Evolutionary conservation across 2,797 vertebrate species (phyloP), one percentile per base, ranked within the genome.

Genomic region (Schizopygopsis pylzovi): DNA sequence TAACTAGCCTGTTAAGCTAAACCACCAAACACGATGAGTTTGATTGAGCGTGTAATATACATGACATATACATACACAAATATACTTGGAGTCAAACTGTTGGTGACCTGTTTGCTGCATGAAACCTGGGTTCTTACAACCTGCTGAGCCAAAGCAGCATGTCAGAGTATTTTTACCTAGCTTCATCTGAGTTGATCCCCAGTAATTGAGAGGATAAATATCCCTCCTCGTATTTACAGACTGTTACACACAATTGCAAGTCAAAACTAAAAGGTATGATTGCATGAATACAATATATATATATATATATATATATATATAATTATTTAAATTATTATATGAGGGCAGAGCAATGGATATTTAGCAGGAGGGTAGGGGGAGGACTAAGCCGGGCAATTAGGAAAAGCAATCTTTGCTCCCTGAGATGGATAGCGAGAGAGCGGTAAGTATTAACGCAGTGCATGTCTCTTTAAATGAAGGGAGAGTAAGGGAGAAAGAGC

Each of bases 181-280:
- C 91, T 87, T 88, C 90, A 86, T 91, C 85, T 87, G 91, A 93
- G 93, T 88, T 90, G 87, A 91, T 92, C 92, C 88, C 78, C 90
- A 88, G 89, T 92, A 93, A 94, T 87, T 94, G 92, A 92, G 91
- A 84, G 82, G 91, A 90, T 90, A 86, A 92, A 92, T 88, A 92
- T 88, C 76, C 56, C 20, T 70, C 47, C 85, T 78, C 25, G 16
- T 43, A 43, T 52, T 68, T 41, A 77, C 25, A 59, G 54, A 76
- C 12, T 49, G 45, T 52, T 41, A 70, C 45, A 83, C 63, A 73
- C 83, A 83, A 70, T 78, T 37, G 45, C 39, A 75, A 43, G 76
- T 54, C 33, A 45, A 80, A 86, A n/a, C 16, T 20, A 61, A 45
- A 33, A 33, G 12, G 49, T 43, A 56, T 3, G 47, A 39, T 73